phyloP scores from a whole-genome alignment of 2,113 vertebrate genomes.

The Indri indri region DNA sequence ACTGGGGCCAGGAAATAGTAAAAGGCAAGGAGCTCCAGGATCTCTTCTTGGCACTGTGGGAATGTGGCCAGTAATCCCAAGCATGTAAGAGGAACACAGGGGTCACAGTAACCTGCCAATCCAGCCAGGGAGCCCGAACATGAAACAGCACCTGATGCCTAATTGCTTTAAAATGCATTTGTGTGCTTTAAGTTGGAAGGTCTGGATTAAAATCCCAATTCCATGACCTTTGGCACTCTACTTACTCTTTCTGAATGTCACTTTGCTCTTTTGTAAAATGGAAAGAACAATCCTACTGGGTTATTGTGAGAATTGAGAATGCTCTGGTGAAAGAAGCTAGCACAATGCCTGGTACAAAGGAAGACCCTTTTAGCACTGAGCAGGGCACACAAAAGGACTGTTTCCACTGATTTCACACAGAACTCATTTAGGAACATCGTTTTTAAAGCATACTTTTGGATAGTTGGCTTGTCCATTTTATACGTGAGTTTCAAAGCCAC shows the following conservation, averaged over 20 bases:
- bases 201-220: background rate
- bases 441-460: constrained; percentile 16
- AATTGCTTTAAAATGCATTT: background rate
- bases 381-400: background rate
- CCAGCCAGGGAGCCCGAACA: background rate
- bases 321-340: background rate
- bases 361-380: background rate
- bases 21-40: background rate
- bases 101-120: background rate
- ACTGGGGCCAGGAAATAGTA: background rate
- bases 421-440: constrained; percentile 11
- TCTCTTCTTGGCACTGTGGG: background rate
- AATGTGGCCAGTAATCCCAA: background rate
- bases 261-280: background rate
- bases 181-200: background rate
- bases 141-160: background rate
- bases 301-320: background rate
- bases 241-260: background rate
- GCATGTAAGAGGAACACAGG: background rate
- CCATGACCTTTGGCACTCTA: background rate
- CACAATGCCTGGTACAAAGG: background rate
- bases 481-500: constrained; percentile 51
- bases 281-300: background rate
- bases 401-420: background rate
- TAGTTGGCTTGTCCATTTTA: constrained; percentile 51